A percentile compares a stretch with the other conserved stretches of the same genome.
phyloP scores from a whole-genome alignment of 2,113 vertebrate genomes.

The Accipiter virgatus region DNA sequence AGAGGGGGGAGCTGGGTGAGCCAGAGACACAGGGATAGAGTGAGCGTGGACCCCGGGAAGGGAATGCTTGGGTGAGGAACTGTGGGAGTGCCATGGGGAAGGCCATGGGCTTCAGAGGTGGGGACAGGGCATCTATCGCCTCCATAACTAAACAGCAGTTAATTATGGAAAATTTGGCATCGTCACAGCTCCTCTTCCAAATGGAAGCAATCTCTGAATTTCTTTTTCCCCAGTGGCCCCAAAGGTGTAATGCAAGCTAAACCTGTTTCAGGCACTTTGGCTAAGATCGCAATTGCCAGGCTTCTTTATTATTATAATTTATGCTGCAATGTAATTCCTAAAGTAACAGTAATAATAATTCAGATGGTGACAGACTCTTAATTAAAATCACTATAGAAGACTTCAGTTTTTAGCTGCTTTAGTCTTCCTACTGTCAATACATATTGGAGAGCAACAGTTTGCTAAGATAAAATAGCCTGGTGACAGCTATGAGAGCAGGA shows the following conservation, averaged over 20 bases:
- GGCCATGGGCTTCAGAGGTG: not conserved
- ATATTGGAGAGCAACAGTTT: not conserved
- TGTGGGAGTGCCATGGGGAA: not conserved
- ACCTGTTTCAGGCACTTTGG: not conserved
- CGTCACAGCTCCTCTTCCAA: not conserved
- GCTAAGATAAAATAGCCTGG: not conserved
- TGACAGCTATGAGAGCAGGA: not conserved
- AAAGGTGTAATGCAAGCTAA: not conserved
- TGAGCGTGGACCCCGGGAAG: not conserved
- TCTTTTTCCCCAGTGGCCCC: not conserved
- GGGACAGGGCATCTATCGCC: not conserved
- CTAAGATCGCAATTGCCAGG: not conserved
- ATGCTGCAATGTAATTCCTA: slow-evolving; percentile 25
- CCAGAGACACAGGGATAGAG: not conserved
- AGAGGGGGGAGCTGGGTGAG: fast-evolving
- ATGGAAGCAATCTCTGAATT: not conserved
- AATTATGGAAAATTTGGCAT: not conserved
- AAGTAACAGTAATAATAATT: slow-evolving; percentile 40
- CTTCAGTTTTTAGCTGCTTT: not conserved
- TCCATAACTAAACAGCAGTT: not conserved
- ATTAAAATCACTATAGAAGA: not conserved
- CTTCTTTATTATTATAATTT: slow-evolving; percentile 16
- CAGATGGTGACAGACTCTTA: slow-evolving; percentile 20
- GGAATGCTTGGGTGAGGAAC: not conserved
- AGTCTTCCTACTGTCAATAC: not conserved